phyloP scores from a whole-genome alignment of 2,888 invertebrate species.

The Eremobia ochroleuca region DNA sequence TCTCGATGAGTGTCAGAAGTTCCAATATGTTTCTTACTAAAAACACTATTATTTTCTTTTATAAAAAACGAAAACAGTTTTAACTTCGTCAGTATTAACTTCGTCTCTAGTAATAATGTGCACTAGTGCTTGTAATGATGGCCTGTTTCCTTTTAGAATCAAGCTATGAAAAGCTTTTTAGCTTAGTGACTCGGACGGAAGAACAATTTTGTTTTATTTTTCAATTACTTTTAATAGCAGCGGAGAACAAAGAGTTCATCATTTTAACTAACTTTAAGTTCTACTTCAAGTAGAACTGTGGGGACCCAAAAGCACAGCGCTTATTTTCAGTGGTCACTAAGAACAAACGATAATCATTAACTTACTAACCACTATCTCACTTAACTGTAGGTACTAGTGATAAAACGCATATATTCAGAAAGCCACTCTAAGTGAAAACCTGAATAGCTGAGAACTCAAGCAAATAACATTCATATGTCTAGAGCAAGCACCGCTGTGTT shows the following conservation, averaged over 20 bases:
- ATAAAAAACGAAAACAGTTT: neutral
- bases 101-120: constrained; percentile 17
- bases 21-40: neutral
- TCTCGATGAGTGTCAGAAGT: neutral
- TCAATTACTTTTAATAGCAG: constrained; percentile 11
- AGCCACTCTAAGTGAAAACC: constrained; percentile 27
- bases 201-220: constrained; percentile 28
- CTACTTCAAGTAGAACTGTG: neutral
- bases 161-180: constrained; percentile 30
- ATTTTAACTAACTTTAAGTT: constrained; percentile 4
- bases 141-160: constrained; percentile 32
- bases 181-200: constrained; percentile 9
- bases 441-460: constrained; percentile 44
- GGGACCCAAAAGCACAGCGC: neutral
- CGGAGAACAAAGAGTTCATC: constrained; percentile 2
- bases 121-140: constrained; percentile 26
- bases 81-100: constrained; percentile 3
- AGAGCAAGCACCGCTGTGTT: constrained; percentile 27
- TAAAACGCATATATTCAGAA: constrained; percentile 18
- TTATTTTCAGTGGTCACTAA: neutral
- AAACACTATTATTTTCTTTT: neutral
- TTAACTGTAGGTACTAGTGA: neutral
- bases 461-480: constrained; percentile 50
- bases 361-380: neutral
- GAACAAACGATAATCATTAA: neutral